phyloP scores from a whole-genome alignment of 2,113 vertebrate species.

The Callocephalon fimbriatum region DNA sequence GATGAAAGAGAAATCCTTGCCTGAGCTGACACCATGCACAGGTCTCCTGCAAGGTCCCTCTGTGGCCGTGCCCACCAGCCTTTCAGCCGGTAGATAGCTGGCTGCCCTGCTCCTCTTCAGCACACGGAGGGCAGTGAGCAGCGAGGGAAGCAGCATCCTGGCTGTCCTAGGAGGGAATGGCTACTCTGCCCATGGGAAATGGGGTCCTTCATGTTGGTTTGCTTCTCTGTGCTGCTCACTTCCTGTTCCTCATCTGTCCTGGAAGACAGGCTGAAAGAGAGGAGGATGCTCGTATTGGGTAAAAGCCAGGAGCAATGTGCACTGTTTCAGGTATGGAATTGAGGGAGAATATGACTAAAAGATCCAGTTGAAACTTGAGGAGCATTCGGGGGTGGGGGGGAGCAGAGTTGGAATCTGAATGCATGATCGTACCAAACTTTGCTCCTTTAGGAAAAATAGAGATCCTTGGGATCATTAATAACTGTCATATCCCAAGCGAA shows the following conservation, averaged over 20 bases:
- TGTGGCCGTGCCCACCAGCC: fast-evolving
- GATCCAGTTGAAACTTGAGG: neutral
- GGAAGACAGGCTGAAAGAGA: neutral
- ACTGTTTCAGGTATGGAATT: neutral
- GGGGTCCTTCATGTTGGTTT: fast-evolving
- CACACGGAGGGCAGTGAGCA: fast-evolving
- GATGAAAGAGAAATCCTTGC: fast-evolving
- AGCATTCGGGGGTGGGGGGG: neutral
- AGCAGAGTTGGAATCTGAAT: neutral
- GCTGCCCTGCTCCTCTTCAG: neutral
- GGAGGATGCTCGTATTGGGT: neutral
- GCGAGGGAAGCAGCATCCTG: fast-evolving
- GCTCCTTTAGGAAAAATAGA: neutral
- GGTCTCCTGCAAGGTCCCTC: neutral
- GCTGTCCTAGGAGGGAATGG: fast-evolving
- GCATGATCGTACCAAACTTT: neutral
- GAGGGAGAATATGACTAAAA: neutral
- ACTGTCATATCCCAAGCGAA: neutral
- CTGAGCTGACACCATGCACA: too few species aligned
- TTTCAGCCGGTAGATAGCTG: fast-evolving
- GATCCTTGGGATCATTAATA: neutral
- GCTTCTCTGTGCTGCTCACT: neutral
- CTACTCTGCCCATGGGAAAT: fast-evolving
- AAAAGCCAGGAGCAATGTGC: neutral
- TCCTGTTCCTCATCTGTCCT: neutral